Conservation (phyloP, 1,140 invertebrate genomes). For the Manduca sexta region DNA sequence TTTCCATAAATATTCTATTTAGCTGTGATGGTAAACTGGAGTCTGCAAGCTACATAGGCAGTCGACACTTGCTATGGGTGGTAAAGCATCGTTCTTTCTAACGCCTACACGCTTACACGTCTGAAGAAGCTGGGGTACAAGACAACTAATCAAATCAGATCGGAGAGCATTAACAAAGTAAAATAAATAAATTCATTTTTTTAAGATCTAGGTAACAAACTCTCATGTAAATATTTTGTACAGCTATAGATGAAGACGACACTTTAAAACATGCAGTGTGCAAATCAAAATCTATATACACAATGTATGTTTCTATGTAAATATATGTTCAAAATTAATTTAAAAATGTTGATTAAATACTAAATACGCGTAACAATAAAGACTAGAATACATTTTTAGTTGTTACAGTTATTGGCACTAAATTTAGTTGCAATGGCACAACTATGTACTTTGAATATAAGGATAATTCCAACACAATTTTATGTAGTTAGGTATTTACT, state of each 20-base stretch:
- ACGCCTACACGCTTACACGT: no score
- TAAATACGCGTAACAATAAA: slow-evolving; percentile 71
- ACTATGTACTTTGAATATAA: slow-evolving; percentile 48
- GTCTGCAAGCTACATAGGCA: no score
- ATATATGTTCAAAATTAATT: slow-evolving; percentile 59
- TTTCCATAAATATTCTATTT: no score
- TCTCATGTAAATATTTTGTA: slow-evolving; percentile 22
- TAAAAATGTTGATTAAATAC: slow-evolving; percentile 68
- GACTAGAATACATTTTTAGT: slow-evolving; percentile 70
- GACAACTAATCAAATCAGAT: not conserved
- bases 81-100: no score
- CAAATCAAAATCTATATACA: slow-evolving; percentile 57
- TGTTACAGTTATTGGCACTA: slow-evolving; percentile 72
- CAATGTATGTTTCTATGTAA: slow-evolving; percentile 39
- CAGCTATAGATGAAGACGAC: slow-evolving; percentile 22
- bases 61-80: no score
- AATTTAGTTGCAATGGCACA: slow-evolving; percentile 65
- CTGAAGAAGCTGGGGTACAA: no score
- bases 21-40: no score
- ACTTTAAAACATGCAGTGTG: slow-evolving; percentile 37
- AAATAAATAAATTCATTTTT: slow-evolving; percentile 21
- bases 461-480: slow-evolving; percentile 1
- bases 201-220: slow-evolving; percentile 23
- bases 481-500: not conserved
- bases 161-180: slow-evolving; percentile 5